A percentile compares a stretch with the other conserved stretches of the same genome.
Conservation (phyloP, 2,113 vertebrate species). For the Prolemur simus region DNA sequence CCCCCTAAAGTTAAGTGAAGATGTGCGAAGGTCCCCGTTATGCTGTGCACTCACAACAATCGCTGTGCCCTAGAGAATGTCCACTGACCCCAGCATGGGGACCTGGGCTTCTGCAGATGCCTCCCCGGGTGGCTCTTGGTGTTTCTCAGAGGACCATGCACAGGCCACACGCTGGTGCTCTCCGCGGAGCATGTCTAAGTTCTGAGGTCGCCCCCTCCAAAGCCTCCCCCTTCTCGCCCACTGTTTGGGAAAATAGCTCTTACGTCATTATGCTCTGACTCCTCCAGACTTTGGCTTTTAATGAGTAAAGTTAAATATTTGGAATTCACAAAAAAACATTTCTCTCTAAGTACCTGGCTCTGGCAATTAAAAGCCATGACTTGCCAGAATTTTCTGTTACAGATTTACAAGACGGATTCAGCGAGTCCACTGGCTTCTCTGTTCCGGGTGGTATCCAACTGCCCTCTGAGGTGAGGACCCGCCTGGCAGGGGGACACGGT, state of each 20-base stretch:
- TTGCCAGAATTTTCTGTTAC: background rate
- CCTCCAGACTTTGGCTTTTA: background rate
- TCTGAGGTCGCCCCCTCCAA: rapidly evolving
- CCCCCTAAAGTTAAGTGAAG: background rate
- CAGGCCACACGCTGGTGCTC: background rate
- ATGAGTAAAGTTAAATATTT: background rate
- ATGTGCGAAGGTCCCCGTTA: background rate
- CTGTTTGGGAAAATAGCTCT: background rate
- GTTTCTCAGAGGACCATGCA: background rate
- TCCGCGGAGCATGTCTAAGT: rapidly evolving
- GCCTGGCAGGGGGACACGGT: rapidly evolving
- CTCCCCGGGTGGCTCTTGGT: background rate
- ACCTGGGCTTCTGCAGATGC: background rate
- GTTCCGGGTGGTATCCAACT: background rate
- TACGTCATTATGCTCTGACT: background rate
- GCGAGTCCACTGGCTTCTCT: background rate
- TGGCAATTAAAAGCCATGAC: background rate
- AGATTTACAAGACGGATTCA: background rate
- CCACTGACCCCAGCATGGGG: rapidly evolving
- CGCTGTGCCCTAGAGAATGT: background rate
- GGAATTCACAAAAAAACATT: background rate
- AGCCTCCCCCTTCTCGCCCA: background rate
- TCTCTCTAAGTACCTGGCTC: background rate
- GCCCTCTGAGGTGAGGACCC: background rate
- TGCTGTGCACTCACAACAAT: rapidly evolving